These are phyloP conservation scores for Eupsittula cactorum DNA, from an alignment of 2,113 vertebrate genomes.

Conservation along the genomic window DNA sequence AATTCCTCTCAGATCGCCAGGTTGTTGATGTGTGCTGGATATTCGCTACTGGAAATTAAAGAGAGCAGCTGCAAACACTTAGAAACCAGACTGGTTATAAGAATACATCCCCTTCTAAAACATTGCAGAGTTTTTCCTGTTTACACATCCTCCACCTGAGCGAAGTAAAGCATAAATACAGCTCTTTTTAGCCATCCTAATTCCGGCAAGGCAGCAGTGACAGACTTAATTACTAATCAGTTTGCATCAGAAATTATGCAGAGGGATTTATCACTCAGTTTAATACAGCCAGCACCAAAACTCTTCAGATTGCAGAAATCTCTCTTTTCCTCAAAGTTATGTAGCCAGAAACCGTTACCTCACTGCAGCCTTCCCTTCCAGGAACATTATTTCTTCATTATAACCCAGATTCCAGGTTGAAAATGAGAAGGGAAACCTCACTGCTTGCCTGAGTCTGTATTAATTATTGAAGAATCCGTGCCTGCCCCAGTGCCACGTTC, in stretches of 20 bases:
- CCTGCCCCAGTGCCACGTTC: neutral
- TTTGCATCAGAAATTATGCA: neutral
- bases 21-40: neutral
- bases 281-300: neutral
- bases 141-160: neutral
- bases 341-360: neutral
- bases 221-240: constrained; percentile 11
- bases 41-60: neutral
- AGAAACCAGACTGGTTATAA: neutral
- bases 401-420: neutral
- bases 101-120: neutral
- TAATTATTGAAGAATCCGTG: neutral
- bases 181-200: constrained; percentile 10
- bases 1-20: neutral
- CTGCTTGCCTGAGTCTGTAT: neutral
- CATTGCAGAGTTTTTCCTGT: neutral
- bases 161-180: neutral
- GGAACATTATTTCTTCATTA: neutral
- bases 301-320: neutral
- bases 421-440: neutral
- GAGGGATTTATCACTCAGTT: neutral
- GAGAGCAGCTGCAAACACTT: neutral
- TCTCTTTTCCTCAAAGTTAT: neutral
- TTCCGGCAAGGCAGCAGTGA: neutral
- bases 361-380: neutral